These are phyloP conservation scores for Calameuta idolon DNA, from an alignment of 2,888 invertebrate species.

Conservation along the genomic window DNA sequence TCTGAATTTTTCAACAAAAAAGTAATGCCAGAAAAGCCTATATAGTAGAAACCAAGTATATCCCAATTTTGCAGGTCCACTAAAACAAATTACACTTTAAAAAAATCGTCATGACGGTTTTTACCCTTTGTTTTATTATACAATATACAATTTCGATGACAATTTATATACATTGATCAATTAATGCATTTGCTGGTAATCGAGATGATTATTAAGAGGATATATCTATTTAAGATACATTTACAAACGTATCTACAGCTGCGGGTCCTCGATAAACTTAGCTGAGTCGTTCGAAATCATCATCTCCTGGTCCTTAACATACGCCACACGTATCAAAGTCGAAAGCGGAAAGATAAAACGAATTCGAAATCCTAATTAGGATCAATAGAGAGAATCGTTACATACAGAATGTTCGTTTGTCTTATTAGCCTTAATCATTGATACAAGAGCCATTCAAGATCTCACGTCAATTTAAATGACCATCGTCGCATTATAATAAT, in stretches of 20 bases:
- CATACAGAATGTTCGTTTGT: background rate
- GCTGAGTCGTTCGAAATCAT: background rate
- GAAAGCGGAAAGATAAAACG: background rate
- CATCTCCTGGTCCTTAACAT: background rate
- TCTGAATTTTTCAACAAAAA: background rate
- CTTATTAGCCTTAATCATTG: background rate
- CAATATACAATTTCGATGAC: constrained; percentile 15
- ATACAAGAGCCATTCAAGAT: background rate
- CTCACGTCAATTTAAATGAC: background rate
- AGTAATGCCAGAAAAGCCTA: background rate
- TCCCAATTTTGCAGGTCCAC: background rate
- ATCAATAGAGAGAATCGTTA: background rate
- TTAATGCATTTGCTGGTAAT: background rate
- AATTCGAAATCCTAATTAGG: background rate
- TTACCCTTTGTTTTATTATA: constrained; percentile 14
- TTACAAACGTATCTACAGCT: background rate
- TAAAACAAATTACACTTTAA: background rate
- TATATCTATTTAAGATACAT: background rate
- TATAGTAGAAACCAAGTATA: background rate
- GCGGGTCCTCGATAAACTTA: background rate
- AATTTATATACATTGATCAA: constrained; percentile 4
- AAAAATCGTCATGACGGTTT: background rate
- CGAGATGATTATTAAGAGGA: background rate
- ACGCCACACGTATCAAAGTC: background rate
- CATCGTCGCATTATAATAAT: background rate